These are phyloP conservation scores for Arvicanthis niloticus DNA, from an alignment of 2,113 vertebrate species.

Conservation along the genomic window DNA sequence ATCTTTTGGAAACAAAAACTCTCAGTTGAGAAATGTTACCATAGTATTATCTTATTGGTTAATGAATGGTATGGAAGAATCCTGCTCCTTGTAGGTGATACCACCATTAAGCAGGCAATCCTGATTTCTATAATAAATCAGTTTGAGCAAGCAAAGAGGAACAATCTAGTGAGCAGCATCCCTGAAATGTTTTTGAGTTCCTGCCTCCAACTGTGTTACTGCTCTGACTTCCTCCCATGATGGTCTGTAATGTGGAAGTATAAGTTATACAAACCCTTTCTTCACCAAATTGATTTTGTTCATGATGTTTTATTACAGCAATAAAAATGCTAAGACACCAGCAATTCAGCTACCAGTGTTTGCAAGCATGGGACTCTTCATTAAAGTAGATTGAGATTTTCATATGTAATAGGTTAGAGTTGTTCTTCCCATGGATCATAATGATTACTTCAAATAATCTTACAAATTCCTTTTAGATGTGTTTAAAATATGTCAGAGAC, in stretches of 20 bases:
- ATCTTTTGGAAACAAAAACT: not conserved
- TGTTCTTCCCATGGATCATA: constrained; percentile 30
- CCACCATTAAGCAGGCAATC: not conserved
- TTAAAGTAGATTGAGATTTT: constrained; percentile 51
- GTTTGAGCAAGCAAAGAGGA: not conserved
- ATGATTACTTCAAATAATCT: constrained; percentile 16
- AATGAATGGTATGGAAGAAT: not conserved
- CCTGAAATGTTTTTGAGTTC: not conserved
- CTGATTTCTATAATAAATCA: not conserved
- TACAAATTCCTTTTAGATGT: constrained; percentile 17
- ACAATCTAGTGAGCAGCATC: not conserved
- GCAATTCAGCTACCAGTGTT: not conserved
- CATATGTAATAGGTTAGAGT: not conserved
- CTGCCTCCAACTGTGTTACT: not conserved
- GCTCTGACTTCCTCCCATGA: not conserved
- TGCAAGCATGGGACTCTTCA: not conserved
- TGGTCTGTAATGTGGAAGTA: not conserved
- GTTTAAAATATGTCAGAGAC: not conserved
- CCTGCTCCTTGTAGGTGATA: not conserved
- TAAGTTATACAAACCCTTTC: too few species aligned
- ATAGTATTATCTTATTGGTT: not conserved
- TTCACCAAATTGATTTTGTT: not conserved
- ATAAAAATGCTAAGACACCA: not conserved
- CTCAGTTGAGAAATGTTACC: not conserved
- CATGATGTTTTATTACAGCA: not conserved